Percentiles rank a stretch among this genome's conserved stretches.
phyloP scores from a whole-genome alignment of 2,797 vertebrate genomes.

The Leuciscus waleckii region DNA sequence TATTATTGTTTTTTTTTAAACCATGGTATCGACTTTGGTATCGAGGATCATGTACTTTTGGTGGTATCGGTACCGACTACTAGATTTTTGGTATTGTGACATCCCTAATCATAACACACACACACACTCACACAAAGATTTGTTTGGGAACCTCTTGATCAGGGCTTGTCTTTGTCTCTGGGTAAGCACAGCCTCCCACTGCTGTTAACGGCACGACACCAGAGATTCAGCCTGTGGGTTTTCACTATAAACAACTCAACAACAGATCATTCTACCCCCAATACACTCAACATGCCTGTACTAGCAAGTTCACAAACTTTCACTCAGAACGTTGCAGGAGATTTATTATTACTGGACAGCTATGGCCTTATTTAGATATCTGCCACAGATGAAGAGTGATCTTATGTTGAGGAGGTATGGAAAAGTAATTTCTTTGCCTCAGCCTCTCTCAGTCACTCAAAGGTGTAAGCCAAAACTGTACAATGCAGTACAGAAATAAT shows the following conservation, averaged over 20 bases:
- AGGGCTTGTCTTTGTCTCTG: not conserved
- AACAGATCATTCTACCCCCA: slow-evolving; percentile 6
- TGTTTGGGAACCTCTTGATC: slow-evolving; percentile 12
- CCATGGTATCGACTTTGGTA: too few relatives aligned
- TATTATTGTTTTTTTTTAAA: too few relatives aligned
- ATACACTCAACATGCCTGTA: slow-evolving; percentile 16
- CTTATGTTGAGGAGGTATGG: slow-evolving; percentile 1
- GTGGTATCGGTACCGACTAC: too few relatives aligned
- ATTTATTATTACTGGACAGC: slow-evolving; percentile 10
- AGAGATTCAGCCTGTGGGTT: slow-evolving; percentile 5
- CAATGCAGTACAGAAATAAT: slow-evolving; percentile 13
- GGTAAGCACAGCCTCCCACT: not conserved
- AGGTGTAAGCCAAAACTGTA: slow-evolving; percentile 30
- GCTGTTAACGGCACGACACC: slow-evolving; percentile 2
- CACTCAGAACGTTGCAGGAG: not conserved
- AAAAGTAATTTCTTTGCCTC: slow-evolving; percentile 16
- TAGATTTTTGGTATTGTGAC: too few relatives aligned
- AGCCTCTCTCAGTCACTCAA: slow-evolving; percentile 21
- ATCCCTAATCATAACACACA: not conserved
- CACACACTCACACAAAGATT: not conserved
- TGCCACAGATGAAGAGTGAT: slow-evolving; percentile 5
- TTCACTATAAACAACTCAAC: slow-evolving; percentile 30
- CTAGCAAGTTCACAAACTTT: slow-evolving; percentile 24
- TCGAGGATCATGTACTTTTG: too few relatives aligned
- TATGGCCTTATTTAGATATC: slow-evolving; percentile 16